Evolutionary conservation across 2,797 vertebrate genomes (phyloP).

Genomic region (Sebastes taczanowskii): DNA sequence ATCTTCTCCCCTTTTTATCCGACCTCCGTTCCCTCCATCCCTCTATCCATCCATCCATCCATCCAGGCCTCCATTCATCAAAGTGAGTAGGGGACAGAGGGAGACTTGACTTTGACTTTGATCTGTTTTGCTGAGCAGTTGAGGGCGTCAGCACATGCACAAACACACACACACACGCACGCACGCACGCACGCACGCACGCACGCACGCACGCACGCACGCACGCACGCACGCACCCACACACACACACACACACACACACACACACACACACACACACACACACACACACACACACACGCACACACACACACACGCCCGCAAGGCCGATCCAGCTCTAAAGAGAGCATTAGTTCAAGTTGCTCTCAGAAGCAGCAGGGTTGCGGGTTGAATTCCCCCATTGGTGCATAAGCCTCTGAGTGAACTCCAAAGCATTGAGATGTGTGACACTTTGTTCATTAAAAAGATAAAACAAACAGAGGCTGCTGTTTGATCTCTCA

Average conservation of each 20-base stretch:
- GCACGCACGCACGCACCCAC: neutral
- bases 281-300: neutral
- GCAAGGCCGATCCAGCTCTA: neutral
- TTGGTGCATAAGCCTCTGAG: neutral
- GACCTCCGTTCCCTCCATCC: neutral
- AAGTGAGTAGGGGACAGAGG: slow-evolving; percentile 42
- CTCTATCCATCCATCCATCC: slow-evolving; percentile 19
- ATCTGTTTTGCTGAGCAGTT: slow-evolving; percentile 32
- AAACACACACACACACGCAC: neutral
- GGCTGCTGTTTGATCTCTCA: slow-evolving; percentile 45
- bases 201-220: neutral
- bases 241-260: neutral
- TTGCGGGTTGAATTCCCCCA: slow-evolving; percentile 48
- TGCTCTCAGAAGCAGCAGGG: slow-evolving; percentile 2
- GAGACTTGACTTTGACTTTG: slow-evolving; percentile 61
- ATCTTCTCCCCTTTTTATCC: slow-evolving; percentile 19
- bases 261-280: neutral
- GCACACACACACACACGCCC: slow-evolving; percentile 9
- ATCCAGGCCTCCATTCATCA: slow-evolving; percentile 48
- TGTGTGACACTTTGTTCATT: slow-evolving; percentile 53
- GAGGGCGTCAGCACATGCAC: neutral
- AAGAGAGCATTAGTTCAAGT: slow-evolving; percentile 22
- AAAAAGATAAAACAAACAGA: slow-evolving; percentile 56
- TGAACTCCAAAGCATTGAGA: slow-evolving; percentile 37
- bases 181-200: neutral